Conservation (phyloP, 2,797 vertebrate species). For the Rhinogobio ventralis region DNA sequence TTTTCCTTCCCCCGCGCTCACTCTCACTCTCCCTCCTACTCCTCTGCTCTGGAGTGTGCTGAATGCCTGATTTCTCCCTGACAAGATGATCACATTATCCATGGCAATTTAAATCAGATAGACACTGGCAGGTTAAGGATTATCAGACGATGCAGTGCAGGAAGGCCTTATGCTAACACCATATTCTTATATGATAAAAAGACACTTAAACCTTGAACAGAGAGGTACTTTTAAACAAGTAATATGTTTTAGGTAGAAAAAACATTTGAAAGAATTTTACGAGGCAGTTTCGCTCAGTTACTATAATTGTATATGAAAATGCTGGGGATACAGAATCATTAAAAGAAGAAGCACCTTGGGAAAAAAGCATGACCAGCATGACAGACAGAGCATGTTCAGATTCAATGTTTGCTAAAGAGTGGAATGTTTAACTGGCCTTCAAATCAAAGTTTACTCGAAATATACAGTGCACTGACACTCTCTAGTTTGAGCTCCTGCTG, state of each 20-base stretch:
- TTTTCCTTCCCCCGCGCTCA: constrained; percentile 48
- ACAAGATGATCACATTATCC: constrained; percentile 66
- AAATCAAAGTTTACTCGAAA: neutral
- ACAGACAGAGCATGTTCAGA: neutral
- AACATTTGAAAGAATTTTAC: constrained; percentile 10
- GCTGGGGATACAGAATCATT: neutral
- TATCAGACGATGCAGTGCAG: constrained; percentile 63
- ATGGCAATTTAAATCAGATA: constrained; percentile 61
- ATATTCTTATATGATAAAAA: constrained; percentile 31
- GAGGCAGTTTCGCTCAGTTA: neutral
- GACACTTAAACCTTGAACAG: constrained; percentile 22
- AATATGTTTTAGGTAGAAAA: neutral
- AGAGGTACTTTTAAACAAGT: constrained; percentile 4
- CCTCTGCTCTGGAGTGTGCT: constrained; percentile 30
- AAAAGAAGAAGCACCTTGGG: neutral
- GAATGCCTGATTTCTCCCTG: constrained; percentile 46
- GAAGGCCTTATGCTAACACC: constrained; percentile 27
- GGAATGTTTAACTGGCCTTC: neutral
- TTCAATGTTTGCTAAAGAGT: neutral
- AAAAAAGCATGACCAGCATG: constrained; percentile 17
- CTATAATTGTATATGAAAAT: constrained; percentile 2
- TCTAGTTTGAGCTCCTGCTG: neutral
- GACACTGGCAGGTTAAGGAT: constrained; percentile 58
- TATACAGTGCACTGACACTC: neutral
- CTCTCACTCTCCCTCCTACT: constrained; percentile 55